These are phyloP conservation scores for Ophiodon elongatus DNA, from an alignment of 2,113 vertebrate species.

Conservation along the genomic window DNA sequence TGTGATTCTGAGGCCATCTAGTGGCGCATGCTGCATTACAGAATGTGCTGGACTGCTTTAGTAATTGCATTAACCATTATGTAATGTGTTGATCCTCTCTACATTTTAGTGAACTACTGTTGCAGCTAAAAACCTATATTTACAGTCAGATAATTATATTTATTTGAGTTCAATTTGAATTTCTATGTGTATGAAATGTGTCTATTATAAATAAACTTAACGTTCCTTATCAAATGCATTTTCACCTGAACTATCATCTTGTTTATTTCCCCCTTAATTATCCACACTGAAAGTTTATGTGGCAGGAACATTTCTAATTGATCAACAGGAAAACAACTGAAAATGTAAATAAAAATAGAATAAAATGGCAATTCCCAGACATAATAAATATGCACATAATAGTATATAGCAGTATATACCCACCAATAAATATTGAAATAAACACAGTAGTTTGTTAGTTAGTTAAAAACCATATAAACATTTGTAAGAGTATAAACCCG, in stretches of 20 bases:
- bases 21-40: conserved; percentile 44
- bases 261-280: neutral
- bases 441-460: neutral
- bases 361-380: neutral
- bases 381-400: neutral
- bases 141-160: neutral
- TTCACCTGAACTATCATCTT: neutral
- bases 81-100: conserved; percentile 36
- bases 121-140: neutral
- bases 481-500: neutral
- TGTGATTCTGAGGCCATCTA: conserved; percentile 61
- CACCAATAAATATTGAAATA: neutral
- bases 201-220: conserved; percentile 2
- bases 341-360: neutral
- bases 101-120: neutral
- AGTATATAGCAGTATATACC: neutral
- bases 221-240: neutral
- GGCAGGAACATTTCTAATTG: neutral
- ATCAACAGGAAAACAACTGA: neutral
- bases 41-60: neutral
- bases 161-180: neutral
- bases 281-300: neutral
- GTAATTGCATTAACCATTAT: conserved; percentile 41
- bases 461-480: neutral
- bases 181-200: neutral